Conservation (phyloP, 35 echinoderm and acorn worm genomes). For the Lytechinus pictus region DNA sequence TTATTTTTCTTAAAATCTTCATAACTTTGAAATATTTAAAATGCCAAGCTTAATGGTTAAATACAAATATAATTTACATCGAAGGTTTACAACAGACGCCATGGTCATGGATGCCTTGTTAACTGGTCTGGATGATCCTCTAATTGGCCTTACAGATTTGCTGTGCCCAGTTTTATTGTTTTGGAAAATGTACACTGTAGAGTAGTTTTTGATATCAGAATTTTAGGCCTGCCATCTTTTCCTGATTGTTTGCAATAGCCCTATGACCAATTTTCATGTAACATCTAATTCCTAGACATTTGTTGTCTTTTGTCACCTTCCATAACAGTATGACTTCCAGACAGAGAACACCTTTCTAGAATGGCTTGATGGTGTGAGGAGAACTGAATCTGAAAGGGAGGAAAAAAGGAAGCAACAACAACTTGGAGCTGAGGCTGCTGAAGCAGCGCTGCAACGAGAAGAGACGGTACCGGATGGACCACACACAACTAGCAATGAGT, state of each 20-base stretch:
- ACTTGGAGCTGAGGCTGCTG: constrained; percentile 36
- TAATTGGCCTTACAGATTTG: too few relatives aligned
- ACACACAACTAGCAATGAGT: background rate
- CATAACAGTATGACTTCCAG: constrained; percentile 62
- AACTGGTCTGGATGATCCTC: too few relatives aligned
- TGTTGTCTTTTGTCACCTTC: background rate
- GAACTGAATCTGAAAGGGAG: constrained; percentile 50
- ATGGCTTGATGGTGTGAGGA: constrained; percentile 49
- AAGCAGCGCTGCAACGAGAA: constrained; percentile 49
- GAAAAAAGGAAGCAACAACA: constrained; percentile 50
- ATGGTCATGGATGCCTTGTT: too few relatives aligned
- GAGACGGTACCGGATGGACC: constrained; percentile 44
- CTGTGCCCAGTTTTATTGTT: too few relatives aligned
- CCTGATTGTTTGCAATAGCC: background rate
- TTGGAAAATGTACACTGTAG: too few relatives aligned
- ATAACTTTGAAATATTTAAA: too few relatives aligned
- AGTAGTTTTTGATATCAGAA: too few relatives aligned
- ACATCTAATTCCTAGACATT: background rate
- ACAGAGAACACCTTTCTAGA: constrained; percentile 62
- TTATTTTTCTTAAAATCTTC: too few relatives aligned
- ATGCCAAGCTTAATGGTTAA: too few relatives aligned
- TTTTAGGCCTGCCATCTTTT: background rate
- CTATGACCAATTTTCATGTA: too few relatives aligned
- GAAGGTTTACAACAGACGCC: too few relatives aligned
- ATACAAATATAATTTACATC: too few relatives aligned